Evolutionary conservation across 2,888 invertebrate species (phyloP), one percentile per base, ranked within the genome.

Genomic region (Hesperia comma): DNA sequence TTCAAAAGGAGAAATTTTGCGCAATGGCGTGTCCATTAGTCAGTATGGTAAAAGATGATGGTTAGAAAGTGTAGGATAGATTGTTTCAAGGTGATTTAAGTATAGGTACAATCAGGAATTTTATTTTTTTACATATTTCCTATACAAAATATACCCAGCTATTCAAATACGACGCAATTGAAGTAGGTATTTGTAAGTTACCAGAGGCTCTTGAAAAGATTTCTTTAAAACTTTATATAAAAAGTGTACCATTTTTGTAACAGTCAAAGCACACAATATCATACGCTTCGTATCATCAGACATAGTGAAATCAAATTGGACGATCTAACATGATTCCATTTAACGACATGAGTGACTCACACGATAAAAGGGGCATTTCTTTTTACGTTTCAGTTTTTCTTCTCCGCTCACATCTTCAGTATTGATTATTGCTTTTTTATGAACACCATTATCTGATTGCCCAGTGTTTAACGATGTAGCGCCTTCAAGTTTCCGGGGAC

Each of bases 401-500:
- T 53, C 21, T 26, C 51, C 3, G 14, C 21, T 26, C 53, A 41
- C 26, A 26, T 61, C 41, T 41, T 12, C 26, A 62, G 53, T 41
- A 61, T 61, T 26, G 53, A 62, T 55, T 40, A 32, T 51, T 43
- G 17, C 37, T 62, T 51, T 54, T 55, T 62, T 62, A 62, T 40
- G 53, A 17, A 66, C 53, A 17, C 43, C 54, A 43, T 54, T 66
- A 66, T 66, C 66, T 60, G 54, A 54, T 66, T 51, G 43, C 33
- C 21, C 37, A 19, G 33, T 21, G 40, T 58, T 63, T 54, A 60
- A 66, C 53, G 66, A 66, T 46, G 17, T 55, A 8, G 12, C 54
- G 40, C 17, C 26, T 21, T 41, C 37, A 14, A 61, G 15, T 41
- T 63, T 54, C 54, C 60, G 43, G 26, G 33, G 54, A 41, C 60